Evolutionary conservation across 2,888 invertebrate genomes (phyloP).

Genomic region (Volucella zonaria): DNA sequence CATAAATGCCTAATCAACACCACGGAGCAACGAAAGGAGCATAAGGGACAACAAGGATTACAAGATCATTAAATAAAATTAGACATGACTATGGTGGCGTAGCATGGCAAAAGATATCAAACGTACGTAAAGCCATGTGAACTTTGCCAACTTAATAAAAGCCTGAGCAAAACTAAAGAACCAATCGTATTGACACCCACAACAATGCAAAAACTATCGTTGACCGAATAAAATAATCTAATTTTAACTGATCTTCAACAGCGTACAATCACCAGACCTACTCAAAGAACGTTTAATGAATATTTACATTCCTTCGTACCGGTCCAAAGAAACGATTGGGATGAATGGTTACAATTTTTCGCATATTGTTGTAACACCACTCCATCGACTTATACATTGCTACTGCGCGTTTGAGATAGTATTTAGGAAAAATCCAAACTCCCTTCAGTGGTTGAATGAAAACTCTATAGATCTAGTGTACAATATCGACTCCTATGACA

Average conservation of each 20-base stretch:
- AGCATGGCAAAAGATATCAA: constrained; percentile 4
- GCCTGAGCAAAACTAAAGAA: too few species aligned
- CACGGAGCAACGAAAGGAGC: too few species aligned
- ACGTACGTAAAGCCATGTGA: not conserved
- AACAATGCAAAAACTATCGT: too few species aligned
- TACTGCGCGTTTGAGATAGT: constrained; percentile 52
- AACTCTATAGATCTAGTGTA: constrained; percentile 20
- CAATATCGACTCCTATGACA: constrained; percentile 24
- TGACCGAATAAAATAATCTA: too few species aligned
- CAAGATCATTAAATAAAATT: constrained; percentile 1
- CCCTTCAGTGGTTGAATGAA: constrained; percentile 15
- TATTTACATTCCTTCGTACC: constrained; percentile 46
- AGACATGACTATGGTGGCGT: not conserved
- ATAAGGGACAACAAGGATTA: not conserved
- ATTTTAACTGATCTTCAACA: too few species aligned
- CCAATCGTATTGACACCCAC: too few species aligned
- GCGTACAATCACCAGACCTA: constrained; percentile 52
- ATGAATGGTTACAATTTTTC: constrained; percentile 34
- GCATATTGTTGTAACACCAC: constrained; percentile 40
- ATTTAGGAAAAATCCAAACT: constrained; percentile 48
- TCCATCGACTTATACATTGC: constrained; percentile 28
- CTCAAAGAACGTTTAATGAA: constrained; percentile 59
- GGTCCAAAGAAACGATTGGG: constrained; percentile 40
- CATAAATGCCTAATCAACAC: too few species aligned
- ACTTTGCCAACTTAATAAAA: not conserved